Evolutionary conservation across 2,797 vertebrate genomes (phyloP).

Genomic region (Pipistrellus pygmaeus): DNA sequence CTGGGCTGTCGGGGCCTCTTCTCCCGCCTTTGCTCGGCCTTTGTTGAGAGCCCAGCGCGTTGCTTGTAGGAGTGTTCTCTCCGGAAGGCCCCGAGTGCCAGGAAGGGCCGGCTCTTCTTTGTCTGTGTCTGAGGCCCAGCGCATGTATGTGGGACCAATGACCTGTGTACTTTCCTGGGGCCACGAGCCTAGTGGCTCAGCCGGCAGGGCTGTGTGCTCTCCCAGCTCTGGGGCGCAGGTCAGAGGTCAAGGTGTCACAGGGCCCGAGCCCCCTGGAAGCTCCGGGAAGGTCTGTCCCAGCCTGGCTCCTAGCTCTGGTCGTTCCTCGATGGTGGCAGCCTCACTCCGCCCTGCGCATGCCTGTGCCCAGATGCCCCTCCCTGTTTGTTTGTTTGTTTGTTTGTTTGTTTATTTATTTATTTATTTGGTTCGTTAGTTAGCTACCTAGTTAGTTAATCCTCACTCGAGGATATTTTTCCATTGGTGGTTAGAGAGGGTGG

Average conservation of each 20-base stretch:
- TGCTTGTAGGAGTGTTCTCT: not conserved
- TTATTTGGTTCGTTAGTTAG: no score
- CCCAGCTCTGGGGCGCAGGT: not conserved
- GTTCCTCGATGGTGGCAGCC: not conserved
- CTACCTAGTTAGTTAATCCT: no score
- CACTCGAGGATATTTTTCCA: no score
- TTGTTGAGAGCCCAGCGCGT: not conserved
- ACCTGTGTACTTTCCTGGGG: not conserved
- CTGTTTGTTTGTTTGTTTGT: no score
- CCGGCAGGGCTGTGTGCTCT: not conserved
- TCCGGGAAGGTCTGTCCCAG: not conserved
- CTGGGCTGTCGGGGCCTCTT: not conserved
- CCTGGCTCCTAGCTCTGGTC: not conserved
- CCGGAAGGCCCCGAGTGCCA: not conserved
- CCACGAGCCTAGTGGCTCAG: not conserved
- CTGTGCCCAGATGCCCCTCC: no score
- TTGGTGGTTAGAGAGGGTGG: no score
- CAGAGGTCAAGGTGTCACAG: not conserved
- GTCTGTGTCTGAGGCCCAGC: not conserved
- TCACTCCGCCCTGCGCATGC: rapidly evolving
- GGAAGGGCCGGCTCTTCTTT: not conserved
- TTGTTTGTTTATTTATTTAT: no score
- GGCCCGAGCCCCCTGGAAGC: not conserved
- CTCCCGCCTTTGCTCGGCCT: not conserved
- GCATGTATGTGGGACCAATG: not conserved